These are phyloP conservation scores for Vombatus ursinus DNA, from an alignment of 2,113 vertebrate genomes.

Conservation along the genomic window DNA sequence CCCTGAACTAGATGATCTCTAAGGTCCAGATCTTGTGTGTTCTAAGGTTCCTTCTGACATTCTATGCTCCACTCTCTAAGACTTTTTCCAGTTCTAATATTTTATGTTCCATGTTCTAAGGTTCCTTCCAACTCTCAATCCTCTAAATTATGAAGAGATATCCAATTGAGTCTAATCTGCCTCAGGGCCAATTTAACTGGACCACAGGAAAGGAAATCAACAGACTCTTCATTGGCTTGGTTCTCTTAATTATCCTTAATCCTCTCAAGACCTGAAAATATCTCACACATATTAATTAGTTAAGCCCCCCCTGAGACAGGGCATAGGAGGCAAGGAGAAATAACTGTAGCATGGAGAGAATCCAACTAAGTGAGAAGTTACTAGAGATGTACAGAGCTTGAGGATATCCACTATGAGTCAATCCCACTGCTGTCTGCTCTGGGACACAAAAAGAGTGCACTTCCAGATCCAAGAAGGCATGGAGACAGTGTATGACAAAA, in stretches of 20 bases:
- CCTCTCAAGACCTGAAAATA: conserved; percentile 51
- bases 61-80: background rate
- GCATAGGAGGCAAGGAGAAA: background rate
- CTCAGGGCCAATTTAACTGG: conserved; percentile 51
- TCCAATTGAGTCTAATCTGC: conserved; percentile 39
- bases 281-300: conserved; percentile 64
- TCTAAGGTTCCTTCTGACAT: background rate
- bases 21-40: background rate
- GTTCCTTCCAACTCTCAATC: background rate
- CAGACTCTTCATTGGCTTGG: conserved; percentile 42
- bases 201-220: conserved; percentile 53
- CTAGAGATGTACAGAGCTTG: background rate
- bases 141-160: background rate
- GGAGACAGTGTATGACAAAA: too few species aligned
- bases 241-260: conserved; percentile 68
- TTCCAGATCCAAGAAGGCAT: too few species aligned
- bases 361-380: background rate
- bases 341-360: background rate
- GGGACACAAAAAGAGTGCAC: background rate
- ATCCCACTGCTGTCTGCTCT: background rate
- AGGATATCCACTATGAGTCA: background rate
- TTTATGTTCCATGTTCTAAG: background rate
- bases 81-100: background rate
- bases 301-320: conserved; percentile 60
- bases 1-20: background rate